Base-by-base conservation (phyloP, 2,113 vertebrate genomes). In the Hemicordylus capensis region DNA sequence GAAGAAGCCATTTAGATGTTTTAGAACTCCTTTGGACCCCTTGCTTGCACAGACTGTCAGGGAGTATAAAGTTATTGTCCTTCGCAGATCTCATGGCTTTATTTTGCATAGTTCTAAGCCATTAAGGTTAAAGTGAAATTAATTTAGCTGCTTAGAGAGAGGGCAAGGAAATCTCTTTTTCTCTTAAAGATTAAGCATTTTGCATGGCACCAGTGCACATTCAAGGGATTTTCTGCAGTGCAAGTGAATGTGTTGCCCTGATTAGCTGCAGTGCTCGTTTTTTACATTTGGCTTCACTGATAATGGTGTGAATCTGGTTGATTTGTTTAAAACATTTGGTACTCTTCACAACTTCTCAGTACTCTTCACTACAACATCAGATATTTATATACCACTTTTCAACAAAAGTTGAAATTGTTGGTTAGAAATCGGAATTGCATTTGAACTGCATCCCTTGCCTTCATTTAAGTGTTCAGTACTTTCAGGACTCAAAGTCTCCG, bases 51-150 rank as follows among this genome's bases (percentile, higher is more conserved):
- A 37, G 39, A n/a, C 26, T 17, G 1, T 31, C 10, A 58, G 89
- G 89, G 80, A 87, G 80, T 81, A 90, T 88, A 89, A 74, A 48
- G 3, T 76, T 72, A 78, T 31, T 69, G 6, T 24, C 54, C n/a
- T 59, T 46, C 22, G 56, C 2, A 24, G 63, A 3, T 11, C 17
- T 20, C 46, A 78, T 24, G 20, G 11, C 74, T 63, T 85, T 72
- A 31, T 37, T 88, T 89, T 66, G 59, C 88, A 51, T 75, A 12
- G 72, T 80, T 88, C 46, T 56, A 64, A 86, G 73, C 78, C 73
- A 22, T 72, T 84, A 34, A 34, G 75, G 76, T 86, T 81, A 20
- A 76, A 89, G 69, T 87, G 85, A 85, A 90, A 89, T 31, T 74
- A 87, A 85, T 72, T 64, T 54, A 76, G 79, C 46, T 69, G 9